Base-by-base conservation (phyloP, 2,888 invertebrate genomes). In the Eucriotettix oculatus region DNA sequence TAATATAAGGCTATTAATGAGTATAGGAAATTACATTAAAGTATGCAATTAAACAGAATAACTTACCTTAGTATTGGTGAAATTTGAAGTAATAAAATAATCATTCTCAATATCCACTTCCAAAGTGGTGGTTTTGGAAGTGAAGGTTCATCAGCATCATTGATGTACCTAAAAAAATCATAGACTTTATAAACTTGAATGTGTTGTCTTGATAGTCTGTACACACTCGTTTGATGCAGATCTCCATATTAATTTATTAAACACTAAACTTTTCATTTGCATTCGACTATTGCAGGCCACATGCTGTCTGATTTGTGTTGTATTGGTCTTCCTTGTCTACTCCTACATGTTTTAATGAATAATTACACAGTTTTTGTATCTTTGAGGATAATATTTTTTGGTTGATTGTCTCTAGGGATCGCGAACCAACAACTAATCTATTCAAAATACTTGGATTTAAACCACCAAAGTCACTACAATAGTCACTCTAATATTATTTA, bases 11-110 rank as follows among this genome's bases (percentile, higher is more conserved):
- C 29, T 29, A 29, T 29, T 29, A 29, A 5, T 29, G 29, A 29
- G 2, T 29, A 29, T 7, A 29, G 29, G 2, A 29, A 48, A 48
- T 12, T 48, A 5, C 2, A 14, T 48, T 48, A 48, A 14, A 48
- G 9, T 48, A 48, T 48, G 48, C 9, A 48, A 48, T 9, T 44
- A 14, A 14, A 14, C n/a, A 44, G 14, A 11, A 16, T 54, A 58
- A 17, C 42, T 54, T 63, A 71, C 69, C 78, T 71, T 59, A 78
- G 66, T 56, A 78, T 66, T 17, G 78, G 78, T 14, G 77, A 73
- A 53, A 78, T 66, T 68, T 78, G 77, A 16, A 78, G 67, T 17
- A 77, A 65, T 14, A 78, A 68, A 61, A 76, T 72, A 58, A 75
- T 64, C 52, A 75, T 72, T 59, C 77, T 67, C 44, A 76, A 65